Evolutionary conservation across 2,888 invertebrate species (phyloP).

Genomic region (Neria commutata): DNA sequence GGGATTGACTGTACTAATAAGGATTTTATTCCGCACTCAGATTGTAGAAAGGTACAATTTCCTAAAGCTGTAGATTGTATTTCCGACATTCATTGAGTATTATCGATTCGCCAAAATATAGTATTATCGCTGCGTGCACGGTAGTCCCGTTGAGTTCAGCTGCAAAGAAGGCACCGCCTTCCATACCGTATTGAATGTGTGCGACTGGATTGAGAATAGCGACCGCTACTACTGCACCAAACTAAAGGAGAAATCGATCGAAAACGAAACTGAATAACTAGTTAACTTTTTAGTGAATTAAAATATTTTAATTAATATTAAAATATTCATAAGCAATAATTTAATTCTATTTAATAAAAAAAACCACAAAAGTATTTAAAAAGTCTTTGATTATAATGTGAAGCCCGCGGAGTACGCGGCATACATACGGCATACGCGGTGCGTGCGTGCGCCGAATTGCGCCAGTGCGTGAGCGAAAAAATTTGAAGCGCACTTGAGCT

Average conservation of each 20-base stretch:
- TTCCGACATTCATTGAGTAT: neutral
- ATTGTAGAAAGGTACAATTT: conserved; percentile 67
- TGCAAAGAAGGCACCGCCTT: conserved; percentile 79
- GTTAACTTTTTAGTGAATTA: conserved; percentile 7
- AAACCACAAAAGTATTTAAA: no score
- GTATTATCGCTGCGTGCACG: conserved; percentile 88
- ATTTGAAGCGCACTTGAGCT: no score
- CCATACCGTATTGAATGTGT: conserved; percentile 72
- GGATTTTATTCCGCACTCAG: conserved; percentile 67
- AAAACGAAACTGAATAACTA: conserved; percentile 38
- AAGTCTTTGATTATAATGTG: no score
- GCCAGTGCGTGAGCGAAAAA: no score
- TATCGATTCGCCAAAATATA: conserved; percentile 59
- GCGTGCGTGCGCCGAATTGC: no score
- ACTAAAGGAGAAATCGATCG: conserved; percentile 36
- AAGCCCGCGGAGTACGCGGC: no score
- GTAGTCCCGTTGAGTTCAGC: conserved; percentile 73
- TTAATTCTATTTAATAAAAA: no score
- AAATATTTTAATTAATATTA: conserved; percentile 10
- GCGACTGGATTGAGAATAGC: conserved; percentile 81
- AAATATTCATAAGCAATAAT: neutral
- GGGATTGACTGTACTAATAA: conserved; percentile 63
- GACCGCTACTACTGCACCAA: conserved; percentile 65
- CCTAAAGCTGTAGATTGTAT: neutral
- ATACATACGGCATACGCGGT: no score